Percentiles rank a stretch among this genome's conserved stretches.
These are phyloP conservation scores for Apodemus speciosus DNA, from an alignment of 2,113 vertebrate species.

Conservation along the genomic window DNA sequence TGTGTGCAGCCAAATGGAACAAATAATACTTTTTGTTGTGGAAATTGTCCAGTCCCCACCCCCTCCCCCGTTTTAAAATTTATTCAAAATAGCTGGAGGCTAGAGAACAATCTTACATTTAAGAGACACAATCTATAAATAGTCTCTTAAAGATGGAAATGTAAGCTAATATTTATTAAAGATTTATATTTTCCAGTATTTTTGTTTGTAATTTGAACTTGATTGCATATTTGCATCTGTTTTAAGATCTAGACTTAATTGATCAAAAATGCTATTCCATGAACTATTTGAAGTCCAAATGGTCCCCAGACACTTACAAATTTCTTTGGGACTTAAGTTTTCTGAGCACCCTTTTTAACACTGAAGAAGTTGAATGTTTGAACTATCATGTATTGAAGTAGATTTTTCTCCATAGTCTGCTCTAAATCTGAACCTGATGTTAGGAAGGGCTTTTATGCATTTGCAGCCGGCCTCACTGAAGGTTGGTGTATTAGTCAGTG, in stretches of 20 bases:
- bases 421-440: not conserved
- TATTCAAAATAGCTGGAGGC: slow-evolving; percentile 26
- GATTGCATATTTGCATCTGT: not conserved
- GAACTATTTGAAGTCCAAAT: not conserved
- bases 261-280: not conserved
- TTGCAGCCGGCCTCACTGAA: not conserved
- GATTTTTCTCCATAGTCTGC: not conserved
- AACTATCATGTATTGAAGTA: not conserved
- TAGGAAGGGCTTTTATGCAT: not conserved
- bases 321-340: slow-evolving; percentile 10
- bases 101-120: not conserved
- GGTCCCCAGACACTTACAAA: not conserved
- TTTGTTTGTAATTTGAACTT: slow-evolving; percentile 26
- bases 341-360: not conserved
- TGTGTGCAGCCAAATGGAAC: slow-evolving; percentile 33
- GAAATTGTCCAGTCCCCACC: slow-evolving; percentile 27
- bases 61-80: slow-evolving; percentile 46
- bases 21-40: slow-evolving; percentile 21
- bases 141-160: not conserved
- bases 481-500: not conserved
- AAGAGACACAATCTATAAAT: not conserved
- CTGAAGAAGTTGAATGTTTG: not conserved
- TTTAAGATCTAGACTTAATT: slow-evolving; percentile 37
- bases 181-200: not conserved
- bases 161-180: slow-evolving; percentile 12